Evolutionary conservation across 2,888 invertebrate genomes (phyloP).

Genomic region (Tenthredo mesomela): DNA sequence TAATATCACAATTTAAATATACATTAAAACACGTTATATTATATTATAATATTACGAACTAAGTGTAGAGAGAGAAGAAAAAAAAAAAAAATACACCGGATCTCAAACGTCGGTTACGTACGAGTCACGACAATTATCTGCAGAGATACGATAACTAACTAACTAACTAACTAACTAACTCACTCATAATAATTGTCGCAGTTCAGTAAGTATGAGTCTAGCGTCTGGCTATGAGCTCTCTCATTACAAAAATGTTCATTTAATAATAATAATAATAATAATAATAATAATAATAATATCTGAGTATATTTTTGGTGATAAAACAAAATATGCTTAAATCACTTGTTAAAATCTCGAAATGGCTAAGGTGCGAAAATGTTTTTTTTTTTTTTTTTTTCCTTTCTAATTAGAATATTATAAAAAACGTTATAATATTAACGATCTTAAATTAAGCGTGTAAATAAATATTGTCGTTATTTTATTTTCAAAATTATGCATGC

Average conservation of each 20-base stretch:
- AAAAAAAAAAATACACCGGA: not conserved
- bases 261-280: too few species aligned
- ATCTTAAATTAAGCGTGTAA: too few species aligned
- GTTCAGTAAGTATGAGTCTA: not conserved
- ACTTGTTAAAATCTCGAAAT: slow-evolving; percentile 11
- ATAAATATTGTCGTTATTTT: too few species aligned
- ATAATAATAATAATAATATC: too few species aligned
- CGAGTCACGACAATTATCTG: not conserved
- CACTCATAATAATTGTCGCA: not conserved
- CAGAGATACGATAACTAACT: not conserved
- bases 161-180: not conserved
- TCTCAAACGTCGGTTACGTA: not conserved
- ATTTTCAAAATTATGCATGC: too few species aligned
- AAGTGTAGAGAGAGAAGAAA: not conserved
- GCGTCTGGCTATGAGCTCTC: not conserved
- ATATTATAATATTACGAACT: not conserved
- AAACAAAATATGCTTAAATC: not conserved
- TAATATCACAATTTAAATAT: not conserved
- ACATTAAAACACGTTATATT: not conserved
- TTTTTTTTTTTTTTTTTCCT: too few species aligned
- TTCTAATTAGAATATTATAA: too few species aligned
- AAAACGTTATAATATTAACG: too few species aligned
- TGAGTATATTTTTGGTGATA: not conserved
- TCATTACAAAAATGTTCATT: not conserved
- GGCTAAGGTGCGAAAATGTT: not conserved